Base-by-base conservation (phyloP, 2,888 invertebrate genomes). In the Polymixis flavicincta region DNA sequence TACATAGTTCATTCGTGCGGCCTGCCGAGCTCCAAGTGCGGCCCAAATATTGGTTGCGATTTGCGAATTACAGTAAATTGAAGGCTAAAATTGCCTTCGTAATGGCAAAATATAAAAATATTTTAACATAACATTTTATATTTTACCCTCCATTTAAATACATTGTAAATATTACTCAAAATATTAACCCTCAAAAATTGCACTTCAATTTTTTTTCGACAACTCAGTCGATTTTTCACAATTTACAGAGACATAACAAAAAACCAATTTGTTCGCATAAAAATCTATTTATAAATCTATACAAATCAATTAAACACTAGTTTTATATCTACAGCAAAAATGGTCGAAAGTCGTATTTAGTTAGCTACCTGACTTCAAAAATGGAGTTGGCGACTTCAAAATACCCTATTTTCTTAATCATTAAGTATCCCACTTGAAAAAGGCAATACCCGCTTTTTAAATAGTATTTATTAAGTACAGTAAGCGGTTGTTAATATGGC, bases 381-480 rank as follows among this genome's bases (percentile, higher is more conserved):
- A 73, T 79, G 60, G 72, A 78, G n/a, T 52, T 68, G 84, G 81
- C 22, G 22, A 84, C 81, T 79, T 80, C 84, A 69, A 79, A 83
- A 84, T 73, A 80, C 61, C 72, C 84, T 79, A 81, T 79, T 81
- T 78, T 57, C 45, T 78, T 17, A n/a, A 48, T 22, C 5, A 67
- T 79, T 73, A 60, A 80, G 61, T 63, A 61, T 54, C 80, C 68
- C 80, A 72, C 48, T 19, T 52, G 14, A 17, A 66, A 66, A 77
- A 66, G 9, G 32, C 14, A 28, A 78, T 80, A 80, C 50, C 64
- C 71, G 71, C 50, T 59, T 80, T 32, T 50, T 50, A 7, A 52
- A 65, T 57, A 60, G 55, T 52, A 60, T 61, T 63, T 54, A 32
- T 79, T 66, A 67, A 63, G 28, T 77, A 63, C 52, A 52, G 19